A percentile compares a stretch with the other conserved stretches of the same genome.
Conservation (phyloP, 2,113 vertebrate species). For the Gallinago media region DNA sequence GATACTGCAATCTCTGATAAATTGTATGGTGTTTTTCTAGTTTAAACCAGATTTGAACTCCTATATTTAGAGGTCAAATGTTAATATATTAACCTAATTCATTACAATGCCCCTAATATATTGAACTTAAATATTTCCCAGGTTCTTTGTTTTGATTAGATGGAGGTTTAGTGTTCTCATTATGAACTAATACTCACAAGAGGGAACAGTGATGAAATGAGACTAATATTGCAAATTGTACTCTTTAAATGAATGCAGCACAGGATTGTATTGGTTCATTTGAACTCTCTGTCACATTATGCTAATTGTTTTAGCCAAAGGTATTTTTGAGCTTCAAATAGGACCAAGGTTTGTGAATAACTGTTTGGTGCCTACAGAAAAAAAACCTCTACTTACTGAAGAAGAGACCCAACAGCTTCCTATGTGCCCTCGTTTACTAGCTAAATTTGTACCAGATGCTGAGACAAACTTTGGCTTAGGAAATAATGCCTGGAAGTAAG, state of each 20-base stretch:
- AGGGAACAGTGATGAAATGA: conserved; percentile 24
- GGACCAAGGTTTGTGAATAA: not conserved
- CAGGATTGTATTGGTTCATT: not conserved
- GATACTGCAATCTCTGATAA: not conserved
- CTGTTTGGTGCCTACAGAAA: not conserved
- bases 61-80: not conserved
- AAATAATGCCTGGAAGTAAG: conserved; percentile 11
- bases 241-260: not conserved
- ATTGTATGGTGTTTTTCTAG: not conserved
- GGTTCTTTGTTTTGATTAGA: conserved; percentile 32
- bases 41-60: not conserved
- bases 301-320: not conserved
- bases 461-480: not conserved
- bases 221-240: not conserved
- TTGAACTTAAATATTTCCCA: not conserved
- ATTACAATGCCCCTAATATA: not conserved
- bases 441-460: conserved; percentile 42
- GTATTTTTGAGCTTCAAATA: not conserved
- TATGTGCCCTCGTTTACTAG: not conserved
- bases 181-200: conserved; percentile 22
- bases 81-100: conserved; percentile 3
- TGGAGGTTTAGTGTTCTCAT: conserved; percentile 3
- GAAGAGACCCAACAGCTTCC: not conserved
- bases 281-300: not conserved
- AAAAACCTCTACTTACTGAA: not conserved